These are phyloP conservation scores for Imbricaverruca yamaguchii DNA, from an alignment of 2,888 invertebrate genomes.

Conservation along the genomic window DNA sequence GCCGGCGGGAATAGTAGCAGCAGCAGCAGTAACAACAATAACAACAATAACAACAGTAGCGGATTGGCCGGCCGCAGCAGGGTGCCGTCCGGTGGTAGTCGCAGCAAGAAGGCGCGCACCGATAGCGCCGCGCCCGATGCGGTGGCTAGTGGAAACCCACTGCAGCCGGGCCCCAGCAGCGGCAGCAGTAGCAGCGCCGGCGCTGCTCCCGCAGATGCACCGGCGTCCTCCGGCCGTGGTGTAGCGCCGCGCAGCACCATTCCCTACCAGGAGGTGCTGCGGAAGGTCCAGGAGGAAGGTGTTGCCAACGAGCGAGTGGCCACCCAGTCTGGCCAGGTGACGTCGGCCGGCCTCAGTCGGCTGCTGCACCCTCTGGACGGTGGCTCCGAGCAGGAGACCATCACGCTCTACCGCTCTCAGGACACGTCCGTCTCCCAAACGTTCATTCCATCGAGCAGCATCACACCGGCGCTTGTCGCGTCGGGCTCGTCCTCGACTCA, in stretches of 20 bases:
- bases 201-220: neutral
- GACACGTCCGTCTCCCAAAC: conserved; percentile 21
- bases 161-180: conserved; percentile 1
- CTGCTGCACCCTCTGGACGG: conserved; percentile 14
- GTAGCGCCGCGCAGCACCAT: neutral
- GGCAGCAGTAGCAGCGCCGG: neutral
- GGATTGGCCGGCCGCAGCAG: neutral
- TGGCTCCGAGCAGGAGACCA: conserved; percentile 6
- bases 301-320: neutral
- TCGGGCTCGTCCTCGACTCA: neutral
- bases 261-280: conserved; percentile 16
- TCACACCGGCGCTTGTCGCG: neutral
- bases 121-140: neutral
- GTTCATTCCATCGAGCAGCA: neutral
- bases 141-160: neutral
- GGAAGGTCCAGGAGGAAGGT: neutral
- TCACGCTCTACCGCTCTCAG: conserved; percentile 22
- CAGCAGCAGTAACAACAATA: neutral
- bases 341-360: conserved; percentile 5
- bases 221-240: neutral
- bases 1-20: neutral
- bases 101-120: conserved; percentile 8
- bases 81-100: neutral
- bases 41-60: neutral
- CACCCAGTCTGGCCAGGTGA: neutral